Evolutionary conservation across 2,888 invertebrate genomes (phyloP), one percentile per base, ranked within the genome.

Genomic region (Scaptodrosophila latifasciaeformis): DNA sequence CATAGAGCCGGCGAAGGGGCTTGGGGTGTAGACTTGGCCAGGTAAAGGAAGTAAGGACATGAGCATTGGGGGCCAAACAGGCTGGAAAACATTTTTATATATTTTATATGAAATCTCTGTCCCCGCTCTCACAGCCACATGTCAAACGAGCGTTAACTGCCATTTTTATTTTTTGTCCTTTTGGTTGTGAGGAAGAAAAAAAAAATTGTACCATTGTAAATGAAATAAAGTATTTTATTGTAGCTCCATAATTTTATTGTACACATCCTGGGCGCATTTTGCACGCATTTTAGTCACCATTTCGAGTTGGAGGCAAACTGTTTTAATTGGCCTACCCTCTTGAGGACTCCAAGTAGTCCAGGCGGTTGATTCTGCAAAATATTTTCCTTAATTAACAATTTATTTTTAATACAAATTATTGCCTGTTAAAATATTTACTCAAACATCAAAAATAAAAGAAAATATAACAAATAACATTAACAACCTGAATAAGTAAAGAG

Each of bases 101-200:
- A n/a, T 31, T 31, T 31, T 31, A 3, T 31, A 9, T 31, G 4
- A 24, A 24, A 7, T 7, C 24, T 5, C n/a, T n/a, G n/a, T n/a
- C 3, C 24, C 24, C 24, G 24, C 4, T 24, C 56, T 15, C 54
- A 74, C 74, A 79, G n/a, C n/a, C n/a, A 74, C 67, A 77, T 70
- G 80, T 63, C 60, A 80, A 77, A 62, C 59, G 54, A 80, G 80
- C 74, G 78, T 74, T 77, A 75, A 74, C 70, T 67, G 74, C 80
- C 74, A 77, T 79, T 80, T 65, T 72, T 57, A 63, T 75, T 71
- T 70, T 12, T 34, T 34, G 34, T 15, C 34, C 12, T 34, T 34
- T 34, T n/a, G 34, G 24, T 24, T 24, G 24, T 7, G 24, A 24
- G 24, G 44, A 12, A 51, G 48, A 57, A 53, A 31, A 57, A 55